Conservation (phyloP, 2,797 vertebrate species). For the Spea hammondii region DNA sequence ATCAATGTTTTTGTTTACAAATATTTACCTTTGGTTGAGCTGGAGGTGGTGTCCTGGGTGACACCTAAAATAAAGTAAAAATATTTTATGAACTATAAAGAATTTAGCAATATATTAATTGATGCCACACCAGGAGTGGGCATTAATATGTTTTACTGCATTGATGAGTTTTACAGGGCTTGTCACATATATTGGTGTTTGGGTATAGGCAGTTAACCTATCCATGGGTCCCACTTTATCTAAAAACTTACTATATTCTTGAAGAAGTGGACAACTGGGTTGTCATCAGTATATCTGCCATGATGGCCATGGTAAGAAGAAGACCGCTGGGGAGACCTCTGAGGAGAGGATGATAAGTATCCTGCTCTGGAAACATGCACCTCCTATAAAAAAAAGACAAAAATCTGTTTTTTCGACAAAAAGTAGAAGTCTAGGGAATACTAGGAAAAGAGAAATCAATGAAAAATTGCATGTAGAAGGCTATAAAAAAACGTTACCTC, state of each 20-base stretch:
- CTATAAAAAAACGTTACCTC: background rate
- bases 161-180: no score
- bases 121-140: no score
- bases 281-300: constrained; percentile 84
- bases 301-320: constrained; percentile 72
- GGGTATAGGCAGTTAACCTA: no score
- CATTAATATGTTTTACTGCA: no score
- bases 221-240: no score
- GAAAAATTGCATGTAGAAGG: background rate
- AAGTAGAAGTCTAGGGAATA: background rate
- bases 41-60: constrained; percentile 83
- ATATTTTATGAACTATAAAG: background rate
- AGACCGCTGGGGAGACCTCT: constrained; percentile 73
- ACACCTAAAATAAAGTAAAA: constrained; percentile 75
- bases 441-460: background rate
- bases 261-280: constrained; percentile 96
- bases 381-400: constrained; percentile 62
- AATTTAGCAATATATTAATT: background rate
- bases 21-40: constrained; percentile 89
- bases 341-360: constrained; percentile 79
- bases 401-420: background rate
- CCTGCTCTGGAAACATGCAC: constrained; percentile 66
- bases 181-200: no score
- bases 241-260: constrained; percentile 90
- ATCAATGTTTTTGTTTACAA: background rate